Base-by-base conservation (phyloP, 2,797 vertebrate species). In the Erithacus rubecula region DNA sequence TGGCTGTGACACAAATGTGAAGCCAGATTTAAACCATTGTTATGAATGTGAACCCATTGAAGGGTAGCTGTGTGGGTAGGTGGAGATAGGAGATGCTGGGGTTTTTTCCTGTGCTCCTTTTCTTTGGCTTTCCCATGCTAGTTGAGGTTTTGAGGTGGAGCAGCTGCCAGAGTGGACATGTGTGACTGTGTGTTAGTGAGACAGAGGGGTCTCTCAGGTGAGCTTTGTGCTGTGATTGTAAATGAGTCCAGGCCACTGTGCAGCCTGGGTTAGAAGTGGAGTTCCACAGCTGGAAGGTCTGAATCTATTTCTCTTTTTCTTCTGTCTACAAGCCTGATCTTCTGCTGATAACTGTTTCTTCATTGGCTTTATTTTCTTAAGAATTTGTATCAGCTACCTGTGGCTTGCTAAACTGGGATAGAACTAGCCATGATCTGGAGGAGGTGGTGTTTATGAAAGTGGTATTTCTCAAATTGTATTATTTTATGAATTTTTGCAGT, bases 21-120 rank as follows among this genome's bases (percentile, higher is more conserved):
- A 82, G 29, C 55, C 67, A 59, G 29, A 37, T 60, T 17, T 81
- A 47, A 80, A 9, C 11, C 21, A 14, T 12, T 37, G 4, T 64
- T 64, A 20, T 2, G 34, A 69, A 6, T 59, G 29, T 65, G 78
- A 51, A 15, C 12, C 23, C 12, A 9, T 0, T 46, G 51, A 34
- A 59, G 37, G 44, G 11, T 49, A 41, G 29, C 24, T 0, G 0
- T 15, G 24, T 51, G 51, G 20, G 22, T 17, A 49, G 58, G 43
- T 55, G 29, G 39, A 32, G 34, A 21, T 8, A 15, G 0, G 41
- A 68, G 37, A 14, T 68, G 37, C 49, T 71, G 65, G 39, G 12
- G 14, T 41, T 46, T 78, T 32, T 44, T 47, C 23, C 47, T 51
- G 1, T 13, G 5, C 64, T 65, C 24, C 65, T 65, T 85, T 46